Conservation (phyloP, 2,113 vertebrate genomes). For the Chrysochloris asiatica region DNA sequence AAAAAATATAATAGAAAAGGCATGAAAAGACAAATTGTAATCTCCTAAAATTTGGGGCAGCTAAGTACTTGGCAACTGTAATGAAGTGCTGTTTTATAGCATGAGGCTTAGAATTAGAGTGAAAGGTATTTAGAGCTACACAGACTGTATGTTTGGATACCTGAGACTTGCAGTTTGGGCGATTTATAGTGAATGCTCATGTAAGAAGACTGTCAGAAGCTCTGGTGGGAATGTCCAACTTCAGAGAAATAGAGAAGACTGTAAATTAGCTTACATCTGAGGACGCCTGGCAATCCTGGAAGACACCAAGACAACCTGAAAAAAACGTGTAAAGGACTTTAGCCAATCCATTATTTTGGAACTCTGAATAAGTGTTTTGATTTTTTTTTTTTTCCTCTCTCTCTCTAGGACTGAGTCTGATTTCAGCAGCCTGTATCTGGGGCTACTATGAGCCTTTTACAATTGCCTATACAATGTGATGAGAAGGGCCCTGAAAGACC, state of each 20-base stretch:
- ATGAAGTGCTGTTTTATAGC: not conserved
- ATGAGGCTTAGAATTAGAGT: not conserved
- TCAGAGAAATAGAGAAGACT: not conserved
- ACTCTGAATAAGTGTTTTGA: no score
- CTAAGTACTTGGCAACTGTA: not conserved
- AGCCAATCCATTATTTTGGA: no score
- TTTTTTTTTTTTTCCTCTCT: no score
- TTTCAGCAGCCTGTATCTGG: no score
- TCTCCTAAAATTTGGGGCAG: not conserved
- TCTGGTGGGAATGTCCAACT: not conserved
- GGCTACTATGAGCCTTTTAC: no score
- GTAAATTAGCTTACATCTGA: no score
- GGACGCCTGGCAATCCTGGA: no score
- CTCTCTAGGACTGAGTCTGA: no score
- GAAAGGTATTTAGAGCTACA: not conserved
- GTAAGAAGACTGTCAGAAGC: not conserved
- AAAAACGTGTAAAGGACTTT: no score
- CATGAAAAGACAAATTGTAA: not conserved
- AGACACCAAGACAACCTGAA: no score
- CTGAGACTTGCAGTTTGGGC: not conserved
- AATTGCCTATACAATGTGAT: not conserved
- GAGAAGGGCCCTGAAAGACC: not conserved
- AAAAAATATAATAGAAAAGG: constrained; percentile 44
- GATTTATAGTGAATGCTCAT: constrained; percentile 29
- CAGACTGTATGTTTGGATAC: not conserved